These are phyloP conservation scores for Drosophila paramelanica DNA, from an alignment of 2,888 invertebrate genomes.

Conservation along the genomic window DNA sequence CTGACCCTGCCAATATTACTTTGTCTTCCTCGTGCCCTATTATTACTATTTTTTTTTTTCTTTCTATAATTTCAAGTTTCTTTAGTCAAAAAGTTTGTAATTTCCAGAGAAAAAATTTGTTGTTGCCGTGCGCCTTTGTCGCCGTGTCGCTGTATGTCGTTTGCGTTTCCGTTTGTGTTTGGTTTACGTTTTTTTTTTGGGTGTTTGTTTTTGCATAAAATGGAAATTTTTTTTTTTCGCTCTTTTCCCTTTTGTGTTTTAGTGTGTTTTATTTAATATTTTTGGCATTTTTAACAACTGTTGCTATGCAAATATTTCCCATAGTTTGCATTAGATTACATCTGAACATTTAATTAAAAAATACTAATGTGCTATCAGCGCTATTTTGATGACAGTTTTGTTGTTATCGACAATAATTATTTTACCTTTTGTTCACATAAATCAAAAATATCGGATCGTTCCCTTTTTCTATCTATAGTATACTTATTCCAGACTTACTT, in stretches of 20 bases:
- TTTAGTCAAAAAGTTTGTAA: too few relatives aligned
- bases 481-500: background rate
- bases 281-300: background rate
- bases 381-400: slow-evolving; percentile 7
- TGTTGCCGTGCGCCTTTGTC: background rate
- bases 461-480: background rate
- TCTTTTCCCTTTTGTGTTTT: background rate
- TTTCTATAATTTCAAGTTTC: too few relatives aligned
- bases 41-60: too few relatives aligned
- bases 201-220: background rate
- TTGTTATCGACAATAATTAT: background rate
- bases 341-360: slow-evolving; percentile 57
- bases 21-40: too few relatives aligned
- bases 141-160: background rate
- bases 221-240: background rate
- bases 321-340: slow-evolving; percentile 23
- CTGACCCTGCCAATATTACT: background rate
- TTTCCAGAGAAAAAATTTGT: background rate
- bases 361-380: slow-evolving; percentile 30
- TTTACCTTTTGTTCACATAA: too few relatives aligned
- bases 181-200: background rate
- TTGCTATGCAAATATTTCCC: slow-evolving; percentile 12
- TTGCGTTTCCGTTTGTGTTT: background rate
- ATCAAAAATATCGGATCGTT: too few relatives aligned
- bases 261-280: background rate